These are phyloP conservation scores for Branchinecta lynchi DNA, from an alignment of 1,140 invertebrate species.

Conservation along the genomic window DNA sequence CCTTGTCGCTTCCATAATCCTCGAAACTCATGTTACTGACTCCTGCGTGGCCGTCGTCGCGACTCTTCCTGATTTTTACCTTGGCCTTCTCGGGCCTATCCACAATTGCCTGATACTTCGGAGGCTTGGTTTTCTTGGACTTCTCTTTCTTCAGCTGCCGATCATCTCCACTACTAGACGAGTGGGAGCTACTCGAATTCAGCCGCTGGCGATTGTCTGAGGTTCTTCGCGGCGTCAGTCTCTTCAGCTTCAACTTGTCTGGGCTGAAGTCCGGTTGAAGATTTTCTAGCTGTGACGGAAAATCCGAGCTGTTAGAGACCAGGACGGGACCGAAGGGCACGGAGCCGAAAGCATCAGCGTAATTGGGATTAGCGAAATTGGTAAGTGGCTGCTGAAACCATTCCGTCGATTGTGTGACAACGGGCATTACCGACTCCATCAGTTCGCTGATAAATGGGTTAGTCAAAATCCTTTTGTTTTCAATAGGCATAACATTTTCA, in stretches of 20 bases:
- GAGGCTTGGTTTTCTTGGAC: conserved; percentile 33
- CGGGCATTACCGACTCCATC: conserved; percentile 22
- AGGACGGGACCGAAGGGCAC: conserved; percentile 36
- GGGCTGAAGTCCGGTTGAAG: conserved; percentile 21
- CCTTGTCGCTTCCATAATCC: conserved; percentile 53
- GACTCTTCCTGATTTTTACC: conserved; percentile 22
- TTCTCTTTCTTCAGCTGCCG: conserved; percentile 32
- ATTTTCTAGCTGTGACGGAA: conserved; percentile 22
- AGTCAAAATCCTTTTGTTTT: neutral
- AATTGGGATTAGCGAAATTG: conserved; percentile 16
- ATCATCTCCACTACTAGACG: conserved; percentile 21
- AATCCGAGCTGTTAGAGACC: conserved; percentile 20
- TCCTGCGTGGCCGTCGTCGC: conserved; percentile 30
- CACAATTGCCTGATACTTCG: conserved; percentile 36
- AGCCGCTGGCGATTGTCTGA: conserved; percentile 21
- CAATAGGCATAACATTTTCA: conserved; percentile 23
- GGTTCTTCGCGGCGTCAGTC: conserved; percentile 25
- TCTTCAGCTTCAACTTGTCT: conserved; percentile 23
- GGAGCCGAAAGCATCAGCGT: conserved; percentile 42
- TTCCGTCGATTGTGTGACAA: conserved; percentile 22
- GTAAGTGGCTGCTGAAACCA: conserved; percentile 21
- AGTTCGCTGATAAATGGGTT: conserved; percentile 16
- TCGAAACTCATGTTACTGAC: conserved; percentile 66
- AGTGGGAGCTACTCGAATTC: conserved; percentile 8
- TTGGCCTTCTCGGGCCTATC: conserved; percentile 24